Evolutionary conservation across 2,888 invertebrate species (phyloP).

Genomic region (Icerya purchasi): DNA sequence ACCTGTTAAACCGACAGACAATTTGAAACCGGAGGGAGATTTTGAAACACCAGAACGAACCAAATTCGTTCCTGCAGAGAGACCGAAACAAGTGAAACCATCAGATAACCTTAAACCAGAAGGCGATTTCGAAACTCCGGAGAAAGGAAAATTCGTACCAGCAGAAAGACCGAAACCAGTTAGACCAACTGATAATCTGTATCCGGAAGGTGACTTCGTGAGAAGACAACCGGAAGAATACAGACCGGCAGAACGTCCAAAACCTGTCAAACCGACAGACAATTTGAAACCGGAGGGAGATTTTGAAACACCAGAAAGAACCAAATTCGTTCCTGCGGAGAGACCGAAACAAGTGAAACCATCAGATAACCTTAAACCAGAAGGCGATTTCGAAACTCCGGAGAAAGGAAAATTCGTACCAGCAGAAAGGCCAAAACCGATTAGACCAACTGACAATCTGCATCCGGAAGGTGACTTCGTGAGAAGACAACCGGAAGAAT

Average conservation of each 20-base stretch:
- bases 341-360: constrained; percentile 28
- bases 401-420: constrained; percentile 23
- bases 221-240: constrained; percentile 24
- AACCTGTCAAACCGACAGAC: constrained; percentile 28
- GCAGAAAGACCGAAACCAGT: constrained; percentile 27
- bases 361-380: constrained; percentile 30
- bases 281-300: constrained; percentile 30
- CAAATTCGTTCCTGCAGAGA: constrained; percentile 33
- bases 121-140: constrained; percentile 26
- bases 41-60: constrained; percentile 23
- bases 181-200: constrained; percentile 29
- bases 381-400: constrained; percentile 26
- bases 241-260: constrained; percentile 25
- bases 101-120: constrained; percentile 34
- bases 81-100: constrained; percentile 32
- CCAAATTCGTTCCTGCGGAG: constrained; percentile 32
- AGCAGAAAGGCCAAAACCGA: constrained; percentile 20
- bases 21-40: constrained; percentile 27
- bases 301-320: constrained; percentile 23
- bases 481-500: constrained; percentile 26
- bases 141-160: constrained; percentile 12
- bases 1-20: constrained; percentile 31
- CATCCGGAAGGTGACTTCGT: constrained; percentile 30
- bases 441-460: constrained; percentile 29
- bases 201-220: constrained; percentile 23